Base-by-base conservation (phyloP, 2,113 vertebrate species). In the human region DNA sequence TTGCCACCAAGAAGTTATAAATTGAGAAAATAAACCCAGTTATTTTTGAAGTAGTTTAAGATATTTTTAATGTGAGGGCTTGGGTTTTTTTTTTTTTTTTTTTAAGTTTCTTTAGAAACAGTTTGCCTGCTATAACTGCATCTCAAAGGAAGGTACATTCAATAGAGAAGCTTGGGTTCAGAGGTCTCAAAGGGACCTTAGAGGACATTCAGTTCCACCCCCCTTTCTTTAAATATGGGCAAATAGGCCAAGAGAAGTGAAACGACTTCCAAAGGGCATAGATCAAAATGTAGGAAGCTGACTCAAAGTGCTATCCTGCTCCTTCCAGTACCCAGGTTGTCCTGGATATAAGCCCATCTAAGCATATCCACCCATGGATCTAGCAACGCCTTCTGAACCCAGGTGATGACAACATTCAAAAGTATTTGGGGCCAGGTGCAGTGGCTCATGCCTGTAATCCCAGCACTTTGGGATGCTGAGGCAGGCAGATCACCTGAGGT, bases 81-180 rank as follows among this genome's bases (percentile, higher is more conserved):
- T 92, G 59, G 8, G 81, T 9, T 22, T 57, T 22, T 59, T 27
- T 59, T 59, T n/a, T n/a, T n/a, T 27, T 61, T 70, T 38, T 59
- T 35, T 78, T n/a, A 66, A 55, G 20, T 59, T 89, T 91, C 75
- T 78, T 92, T 80, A 57, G 94, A 95, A 93, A 94, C 13, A 93
- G 75, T n/a, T 50, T 93, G 66, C 66, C 57, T 84, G 30, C n/a
- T 80, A 38, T 40, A 75, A 94, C 27, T 40, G n/a, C 8, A 72
- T 93, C 55, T 93, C 85, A 95, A 82, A 92, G 40, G 40, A 3
- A 79, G 48, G 40, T 55, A 50, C 43, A 64, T 25, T 88, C 38
- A 72, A 43, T 27, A 93, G 40, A 50, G 27, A 90, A 76, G 68
- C 45, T 32, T 38, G 64, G 38, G 75, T 82, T 78, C 30, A 66